Evolutionary conservation across 1,140 invertebrate genomes (phyloP), one percentile per base, ranked within the genome.

Genomic region (Dufourea novaeangliae): DNA sequence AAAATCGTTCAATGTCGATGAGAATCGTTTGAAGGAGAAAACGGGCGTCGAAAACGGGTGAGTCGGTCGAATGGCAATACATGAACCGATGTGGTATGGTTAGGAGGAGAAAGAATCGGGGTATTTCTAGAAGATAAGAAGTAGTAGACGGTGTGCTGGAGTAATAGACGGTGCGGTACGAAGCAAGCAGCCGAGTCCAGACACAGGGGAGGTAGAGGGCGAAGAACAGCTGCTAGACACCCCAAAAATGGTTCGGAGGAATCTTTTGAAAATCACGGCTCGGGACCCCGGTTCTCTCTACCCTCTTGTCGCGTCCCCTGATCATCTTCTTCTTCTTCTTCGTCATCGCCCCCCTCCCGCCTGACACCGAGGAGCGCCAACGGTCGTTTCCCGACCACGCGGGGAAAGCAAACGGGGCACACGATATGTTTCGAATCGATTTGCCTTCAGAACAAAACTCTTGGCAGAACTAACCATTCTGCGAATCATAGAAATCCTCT

Each of bases 251-350:
- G 83, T 79, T 76, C 80, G 78, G 80, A 84, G 88, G 88, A n/a
- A 90, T 90, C 89, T 90, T 91, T 91, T 91, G 88, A 91, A n/a
- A n/a, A 91, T 91, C 88, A 87, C 85, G 78, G 81, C 84, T 79
- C 34, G 64, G 86, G 66, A n/a, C 80, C 78, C 85, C 86, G 11
- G 79, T 72, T 78, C 68, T 73, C 73, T 64, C 70, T 72, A 77
- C 68, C 76, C 73, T 64, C 70, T 79, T 73, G 72, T 80, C 78
- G n/a, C n/a, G 67, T 85, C 78, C 52, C 59, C 54, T 56, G 71
- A 78, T 84, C 82, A 84, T 79, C 84, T 86, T 87, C 80, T 67
- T 69, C 82, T 86, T 79, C 84, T 86, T 87, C 80, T 67, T 69
- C 74, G 44, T 77, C 75, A 56, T 69, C 44, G 39, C 2, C 52